Conservation (phyloP, 2,113 vertebrate genomes). For the Pangasianodon gigas region DNA sequence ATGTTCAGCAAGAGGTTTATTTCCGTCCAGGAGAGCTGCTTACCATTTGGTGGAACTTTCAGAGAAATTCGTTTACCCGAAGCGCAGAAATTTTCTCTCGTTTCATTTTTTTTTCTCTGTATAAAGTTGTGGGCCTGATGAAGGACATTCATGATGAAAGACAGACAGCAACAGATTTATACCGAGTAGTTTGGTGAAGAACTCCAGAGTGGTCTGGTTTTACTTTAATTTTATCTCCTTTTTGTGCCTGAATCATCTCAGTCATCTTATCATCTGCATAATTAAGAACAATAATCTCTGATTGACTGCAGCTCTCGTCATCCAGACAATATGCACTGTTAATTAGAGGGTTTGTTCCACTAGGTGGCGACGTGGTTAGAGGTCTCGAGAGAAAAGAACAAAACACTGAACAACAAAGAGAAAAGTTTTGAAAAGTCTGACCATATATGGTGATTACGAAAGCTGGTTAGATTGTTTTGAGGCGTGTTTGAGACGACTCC, state of each 20-base stretch:
- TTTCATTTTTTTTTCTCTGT: background rate
- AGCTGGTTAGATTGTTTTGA: background rate
- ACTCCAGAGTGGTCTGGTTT: background rate
- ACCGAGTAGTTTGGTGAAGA: background rate
- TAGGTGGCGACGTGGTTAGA: background rate
- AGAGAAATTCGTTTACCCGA: background rate
- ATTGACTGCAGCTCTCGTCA: background rate
- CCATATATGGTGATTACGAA: background rate
- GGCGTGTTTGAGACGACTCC: background rate
- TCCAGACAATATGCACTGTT: background rate
- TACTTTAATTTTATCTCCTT: background rate
- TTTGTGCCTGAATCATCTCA: background rate
- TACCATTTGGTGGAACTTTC: background rate
- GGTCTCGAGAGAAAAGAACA: background rate
- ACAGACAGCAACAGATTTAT: background rate
- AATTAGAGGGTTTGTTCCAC: background rate
- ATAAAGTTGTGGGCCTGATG: background rate
- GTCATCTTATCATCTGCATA: background rate
- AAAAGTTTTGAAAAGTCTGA: background rate
- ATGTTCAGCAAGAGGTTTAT: background rate
- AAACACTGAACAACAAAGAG: background rate
- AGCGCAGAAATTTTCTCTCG: background rate
- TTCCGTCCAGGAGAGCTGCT: background rate
- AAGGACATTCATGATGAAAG: background rate
- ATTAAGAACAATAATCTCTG: constrained; percentile 10